Evolutionary conservation across 23 tunicate genomes (phyloP).

Genomic region (Styela clava): DNA sequence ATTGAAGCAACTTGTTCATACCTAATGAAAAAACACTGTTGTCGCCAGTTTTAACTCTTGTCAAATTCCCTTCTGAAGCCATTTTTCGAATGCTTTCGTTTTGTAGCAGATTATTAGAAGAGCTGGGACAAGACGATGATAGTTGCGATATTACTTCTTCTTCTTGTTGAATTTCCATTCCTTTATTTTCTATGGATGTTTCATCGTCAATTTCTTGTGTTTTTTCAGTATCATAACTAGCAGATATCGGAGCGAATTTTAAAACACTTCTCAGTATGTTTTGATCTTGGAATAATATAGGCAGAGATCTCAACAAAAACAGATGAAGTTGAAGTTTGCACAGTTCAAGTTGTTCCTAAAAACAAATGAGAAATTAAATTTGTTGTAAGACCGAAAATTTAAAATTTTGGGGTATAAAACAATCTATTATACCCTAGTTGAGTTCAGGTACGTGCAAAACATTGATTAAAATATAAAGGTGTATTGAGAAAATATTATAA

Average conservation of each 20-base stretch:
- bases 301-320: slow-evolving; percentile 32
- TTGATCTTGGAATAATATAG: slow-evolving; percentile 33
- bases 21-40: too few relatives aligned
- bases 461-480: too few relatives aligned
- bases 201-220: neutral
- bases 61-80: neutral
- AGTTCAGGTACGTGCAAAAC: too few relatives aligned
- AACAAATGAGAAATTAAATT: neutral
- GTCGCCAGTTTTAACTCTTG: too few relatives aligned
- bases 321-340: slow-evolving; percentile 8
- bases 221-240: neutral
- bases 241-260: neutral
- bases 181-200: neutral
- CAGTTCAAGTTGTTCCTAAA: neutral
- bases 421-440: too few relatives aligned
- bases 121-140: neutral
- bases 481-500: too few relatives aligned
- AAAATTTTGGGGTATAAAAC: too few relatives aligned
- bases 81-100: neutral
- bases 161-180: neutral
- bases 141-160: neutral
- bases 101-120: neutral
- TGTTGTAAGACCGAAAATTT: neutral
- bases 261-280: slow-evolving; percentile 14
- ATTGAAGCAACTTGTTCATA: too few relatives aligned